phyloP scores from a whole-genome alignment of 2,888 invertebrate species.

The Zygothrica quintamaculata region DNA sequence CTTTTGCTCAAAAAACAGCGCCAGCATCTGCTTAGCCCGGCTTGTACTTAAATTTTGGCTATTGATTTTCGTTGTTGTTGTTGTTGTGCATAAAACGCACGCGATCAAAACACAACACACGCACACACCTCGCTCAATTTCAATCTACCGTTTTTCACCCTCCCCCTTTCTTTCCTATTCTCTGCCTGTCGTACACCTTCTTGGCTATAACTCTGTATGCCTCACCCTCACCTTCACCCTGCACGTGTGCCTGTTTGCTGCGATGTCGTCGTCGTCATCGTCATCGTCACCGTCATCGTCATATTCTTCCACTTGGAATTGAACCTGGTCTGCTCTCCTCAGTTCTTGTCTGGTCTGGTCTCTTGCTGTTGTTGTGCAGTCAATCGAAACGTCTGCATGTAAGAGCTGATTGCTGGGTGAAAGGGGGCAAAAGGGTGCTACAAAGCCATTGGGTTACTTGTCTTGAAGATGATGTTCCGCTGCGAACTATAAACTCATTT shows the following conservation, averaged over 20 bases:
- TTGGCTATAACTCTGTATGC: too few species aligned
- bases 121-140: conserved; percentile 38
- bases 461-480: background rate
- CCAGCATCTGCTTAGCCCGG: conserved; percentile 49
- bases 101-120: conserved; percentile 64
- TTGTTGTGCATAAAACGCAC: conserved; percentile 51
- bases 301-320: conserved; percentile 17
- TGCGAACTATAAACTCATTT: too few species aligned
- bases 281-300: background rate
- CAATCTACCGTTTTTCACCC: background rate
- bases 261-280: conserved; percentile 16
- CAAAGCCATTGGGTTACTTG: too few species aligned
- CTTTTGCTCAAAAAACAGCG: conserved; percentile 1
- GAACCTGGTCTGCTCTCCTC: background rate
- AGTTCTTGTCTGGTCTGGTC: background rate
- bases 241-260: conserved; percentile 9
- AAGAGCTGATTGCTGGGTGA: background rate
- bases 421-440: background rate
- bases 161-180: background rate
- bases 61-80: conserved; percentile 61
- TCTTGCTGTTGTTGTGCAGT: conserved; percentile 22
- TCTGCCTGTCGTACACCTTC: background rate
- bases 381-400: conserved; percentile 44
- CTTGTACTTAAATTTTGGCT: conserved; percentile 52
- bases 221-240: background rate